A percentile compares a stretch with the other conserved stretches of the same genome.
phyloP scores from a whole-genome alignment of 2,888 invertebrate genomes.

The Caenorhabditis sulstoni region DNA sequence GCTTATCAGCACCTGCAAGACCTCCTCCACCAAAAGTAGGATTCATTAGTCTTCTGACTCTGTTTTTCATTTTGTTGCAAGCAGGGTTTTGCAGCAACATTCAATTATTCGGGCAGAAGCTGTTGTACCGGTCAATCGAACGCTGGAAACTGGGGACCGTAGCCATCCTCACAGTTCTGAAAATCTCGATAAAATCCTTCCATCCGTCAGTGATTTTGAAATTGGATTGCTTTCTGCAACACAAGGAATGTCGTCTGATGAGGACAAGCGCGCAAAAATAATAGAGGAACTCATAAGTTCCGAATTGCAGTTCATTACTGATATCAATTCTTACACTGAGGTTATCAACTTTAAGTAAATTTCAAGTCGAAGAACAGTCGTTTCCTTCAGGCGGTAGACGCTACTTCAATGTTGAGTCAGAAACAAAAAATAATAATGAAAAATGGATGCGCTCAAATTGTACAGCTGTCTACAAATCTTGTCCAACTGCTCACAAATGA shows the following conservation, averaged over 20 bases:
- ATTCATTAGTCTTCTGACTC: background rate
- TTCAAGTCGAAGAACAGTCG: no score
- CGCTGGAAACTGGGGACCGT: no score
- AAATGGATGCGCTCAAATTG: conserved; percentile 71
- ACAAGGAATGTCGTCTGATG: conserved; percentile 38
- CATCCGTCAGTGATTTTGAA: conserved; percentile 39
- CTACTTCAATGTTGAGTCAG: conserved; percentile 45
- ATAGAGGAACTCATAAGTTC: conserved; percentile 65
- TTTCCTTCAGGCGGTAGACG: conserved; percentile 58
- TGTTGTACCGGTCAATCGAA: no score
- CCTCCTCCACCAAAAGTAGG: conserved; percentile 67
- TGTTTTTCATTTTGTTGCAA: no score
- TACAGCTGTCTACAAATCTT: conserved; percentile 67
- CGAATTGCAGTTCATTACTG: conserved; percentile 65
- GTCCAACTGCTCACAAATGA: conserved; percentile 66
- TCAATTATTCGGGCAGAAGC: no score
- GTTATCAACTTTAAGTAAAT: conserved; percentile 16
- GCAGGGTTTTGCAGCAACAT: conserved; percentile 38
- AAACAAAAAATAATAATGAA: conserved; percentile 69
- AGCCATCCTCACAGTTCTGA: background rate
- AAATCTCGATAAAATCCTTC: conserved; percentile 12
- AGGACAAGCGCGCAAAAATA: conserved; percentile 49
- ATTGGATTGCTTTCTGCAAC: conserved; percentile 41
- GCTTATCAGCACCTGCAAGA: conserved; percentile 59
- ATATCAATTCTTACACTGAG: conserved; percentile 63